These are phyloP conservation scores for Dendrophyllia cribrosa DNA, from an alignment of 64 coral and sea anemone genomes.

Conservation along the genomic window DNA sequence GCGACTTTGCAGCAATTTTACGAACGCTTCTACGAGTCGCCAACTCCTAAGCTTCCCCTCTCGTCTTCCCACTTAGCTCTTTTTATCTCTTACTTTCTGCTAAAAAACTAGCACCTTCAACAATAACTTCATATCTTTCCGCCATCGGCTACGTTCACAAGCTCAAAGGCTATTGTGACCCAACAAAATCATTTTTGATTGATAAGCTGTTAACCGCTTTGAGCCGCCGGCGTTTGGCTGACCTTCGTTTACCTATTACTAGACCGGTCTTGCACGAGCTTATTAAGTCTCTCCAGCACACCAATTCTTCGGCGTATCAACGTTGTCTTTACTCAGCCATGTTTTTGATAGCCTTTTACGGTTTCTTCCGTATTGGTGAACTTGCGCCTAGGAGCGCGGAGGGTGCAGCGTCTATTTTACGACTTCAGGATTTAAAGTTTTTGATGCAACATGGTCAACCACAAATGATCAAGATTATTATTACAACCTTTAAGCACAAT, in stretches of 20 bases:
- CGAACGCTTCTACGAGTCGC: background rate
- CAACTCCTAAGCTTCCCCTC: background rate
- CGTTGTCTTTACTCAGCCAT: background rate
- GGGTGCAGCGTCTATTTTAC: background rate
- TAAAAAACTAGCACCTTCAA: background rate
- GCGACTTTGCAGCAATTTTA: background rate
- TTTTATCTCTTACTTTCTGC: slow-evolving; percentile 32
- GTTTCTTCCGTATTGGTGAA: slow-evolving; percentile 33
- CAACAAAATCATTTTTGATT: slow-evolving; percentile 41
- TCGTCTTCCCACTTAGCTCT: background rate
- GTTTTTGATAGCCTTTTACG: slow-evolving; percentile 43
- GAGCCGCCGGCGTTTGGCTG: background rate
- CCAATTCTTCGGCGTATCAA: slow-evolving; percentile 32
- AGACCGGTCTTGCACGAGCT: slow-evolving; percentile 1
- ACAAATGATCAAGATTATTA: slow-evolving; percentile 25
- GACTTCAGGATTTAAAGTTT: background rate
- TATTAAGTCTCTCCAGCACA: background rate
- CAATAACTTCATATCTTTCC: slow-evolving; percentile 27
- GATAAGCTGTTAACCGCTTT: slow-evolving; percentile 5
- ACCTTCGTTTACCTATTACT: background rate
- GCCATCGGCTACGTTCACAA: slow-evolving; percentile 19
- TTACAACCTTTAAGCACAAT: slow-evolving; percentile 33
- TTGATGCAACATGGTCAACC: background rate
- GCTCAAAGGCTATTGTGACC: background rate
- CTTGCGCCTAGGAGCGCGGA: background rate